Base-by-base conservation (phyloP, 2,888 invertebrate genomes). In the Ormyrus nitidulus region DNA sequence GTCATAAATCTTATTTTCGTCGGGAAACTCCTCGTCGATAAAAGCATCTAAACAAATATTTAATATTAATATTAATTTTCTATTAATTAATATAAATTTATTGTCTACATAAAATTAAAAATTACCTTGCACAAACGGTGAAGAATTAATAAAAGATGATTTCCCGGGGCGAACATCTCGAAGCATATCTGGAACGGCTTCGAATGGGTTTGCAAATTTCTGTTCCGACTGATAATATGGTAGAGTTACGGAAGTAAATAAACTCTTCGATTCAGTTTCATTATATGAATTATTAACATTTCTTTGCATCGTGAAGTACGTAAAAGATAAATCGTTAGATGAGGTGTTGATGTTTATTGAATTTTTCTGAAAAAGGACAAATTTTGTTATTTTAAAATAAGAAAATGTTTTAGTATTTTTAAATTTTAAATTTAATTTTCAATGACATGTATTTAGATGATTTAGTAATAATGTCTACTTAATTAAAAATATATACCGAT, bases 111-210 rank as follows among this genome's bases (percentile, higher is more conserved):
- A 19, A 19, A 19, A 19, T 19, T 2, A 19, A 19, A 19, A 19
- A 19, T 19, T 19, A 19, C 19, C 19, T 19, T 19, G 19, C 2
- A 19, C 19, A 19, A 19, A 19, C 19, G 19, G 19, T 2, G 19
- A 19, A 19, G 19, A 19, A 19, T 19, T 19, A 19, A 9, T 53
- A 9, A 53, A 53, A 8, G 10, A 53, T 53, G 53, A 53, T 9
- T 8, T 56, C 6, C 56, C 56, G 6, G 56, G 56, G n/a, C 56
- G 56, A n/a, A 56, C 56, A n/a, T 56, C 56, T 8, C n/a, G 56
- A 11, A 56, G n/a, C 56, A 56, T 56, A 56, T 56, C 56, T 6
- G 56, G 56, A n/a, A 56, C 56, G n/a, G 56, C 56, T n/a, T 56
- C 56, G 4, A 56, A 56, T 2, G 56, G 56, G n/a, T 56, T 56